A percentile compares a stretch with the other conserved stretches of the same genome.
Evolutionary conservation across 2,888 invertebrate species (phyloP).

Genomic region (Allolobophora icterica): DNA sequence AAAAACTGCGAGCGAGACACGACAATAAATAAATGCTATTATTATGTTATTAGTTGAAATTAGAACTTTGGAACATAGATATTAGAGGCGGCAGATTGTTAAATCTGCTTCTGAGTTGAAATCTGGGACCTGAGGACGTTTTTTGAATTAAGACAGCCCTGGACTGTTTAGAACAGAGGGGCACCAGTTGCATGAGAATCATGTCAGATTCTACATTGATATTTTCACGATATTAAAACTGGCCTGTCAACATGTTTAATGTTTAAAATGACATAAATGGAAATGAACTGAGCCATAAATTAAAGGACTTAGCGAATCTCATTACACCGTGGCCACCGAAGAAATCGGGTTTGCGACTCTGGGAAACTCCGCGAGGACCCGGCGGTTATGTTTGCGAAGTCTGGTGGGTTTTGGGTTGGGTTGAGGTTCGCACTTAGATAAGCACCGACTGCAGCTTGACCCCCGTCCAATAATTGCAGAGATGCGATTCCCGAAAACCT

Average conservation of each 20-base stretch:
- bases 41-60: no score
- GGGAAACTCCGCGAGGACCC: neutral
- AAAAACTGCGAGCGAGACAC: no score
- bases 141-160: neutral
- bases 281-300: neutral
- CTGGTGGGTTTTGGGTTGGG: neutral
- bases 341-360: neutral
- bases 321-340: neutral
- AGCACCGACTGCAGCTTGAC: neutral
- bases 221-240: neutral
- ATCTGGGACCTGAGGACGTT: neutral
- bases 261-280: neutral
- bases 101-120: neutral
- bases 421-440: neutral
- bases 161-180: no score
- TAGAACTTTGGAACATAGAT: no score
- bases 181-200: neutral
- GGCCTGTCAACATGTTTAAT: neutral
- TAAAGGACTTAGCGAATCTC: neutral
- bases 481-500: neutral
- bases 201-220: neutral
- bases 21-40: no score
- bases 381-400: neutral
- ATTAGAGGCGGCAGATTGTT: no score
- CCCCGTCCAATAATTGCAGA: conserved; percentile 5